Conservation (phyloP, 2,888 invertebrate species). For the Noctua janthe region DNA sequence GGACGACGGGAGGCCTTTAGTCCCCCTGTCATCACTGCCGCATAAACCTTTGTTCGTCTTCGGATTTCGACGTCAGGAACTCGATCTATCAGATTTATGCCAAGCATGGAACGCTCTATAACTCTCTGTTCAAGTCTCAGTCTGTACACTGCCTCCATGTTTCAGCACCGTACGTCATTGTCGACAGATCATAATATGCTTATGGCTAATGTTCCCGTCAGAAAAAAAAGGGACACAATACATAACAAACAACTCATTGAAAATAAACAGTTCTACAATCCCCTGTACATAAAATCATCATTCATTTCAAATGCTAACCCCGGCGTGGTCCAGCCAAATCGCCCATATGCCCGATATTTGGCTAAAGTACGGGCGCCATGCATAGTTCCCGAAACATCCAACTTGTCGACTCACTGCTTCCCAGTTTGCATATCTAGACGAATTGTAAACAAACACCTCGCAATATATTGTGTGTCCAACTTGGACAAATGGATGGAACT, state of each 20-base stretch:
- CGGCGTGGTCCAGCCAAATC: constrained; percentile 14
- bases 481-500: constrained; percentile 37
- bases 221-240: no score
- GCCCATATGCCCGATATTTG: constrained; percentile 6
- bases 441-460: constrained; percentile 46
- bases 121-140: no score
- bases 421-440: constrained; percentile 62
- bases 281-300: background rate
- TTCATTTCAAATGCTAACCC: background rate
- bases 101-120: no score
- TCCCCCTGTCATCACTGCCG: no score
- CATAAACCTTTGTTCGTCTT: no score
- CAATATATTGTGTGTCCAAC: constrained; percentile 37
- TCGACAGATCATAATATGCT: no score
- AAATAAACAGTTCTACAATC: background rate
- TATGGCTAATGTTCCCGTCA: background rate
- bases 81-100: no score
- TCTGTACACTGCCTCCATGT: no score
- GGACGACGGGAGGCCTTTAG: no score
- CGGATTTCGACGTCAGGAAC: no score
- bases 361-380: constrained; percentile 21
- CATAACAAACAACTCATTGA: no score
- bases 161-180: no score
- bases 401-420: constrained; percentile 59
- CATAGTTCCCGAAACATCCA: constrained; percentile 58